A percentile compares a stretch with the other conserved stretches of the same genome.
Evolutionary conservation across 2,113 vertebrate species (phyloP).

Genomic region (Romanogobio albipinnatus): DNA sequence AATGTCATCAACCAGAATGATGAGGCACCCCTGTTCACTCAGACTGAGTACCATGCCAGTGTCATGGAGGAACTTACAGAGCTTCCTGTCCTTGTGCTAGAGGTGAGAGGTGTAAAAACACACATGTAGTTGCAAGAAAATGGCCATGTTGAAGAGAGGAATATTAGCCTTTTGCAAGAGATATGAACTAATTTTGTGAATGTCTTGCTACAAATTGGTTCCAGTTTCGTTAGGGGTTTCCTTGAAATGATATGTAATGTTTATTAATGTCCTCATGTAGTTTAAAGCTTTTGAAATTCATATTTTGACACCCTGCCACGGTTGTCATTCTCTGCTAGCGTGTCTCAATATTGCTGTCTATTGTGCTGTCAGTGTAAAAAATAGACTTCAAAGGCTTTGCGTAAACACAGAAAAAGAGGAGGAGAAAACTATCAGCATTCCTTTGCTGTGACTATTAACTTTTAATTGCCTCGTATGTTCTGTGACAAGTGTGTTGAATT

Average conservation of each 20-base stretch:
- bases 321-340: slow-evolving; percentile 59
- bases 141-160: not conserved
- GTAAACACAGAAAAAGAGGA: slow-evolving; percentile 68
- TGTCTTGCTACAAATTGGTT: slow-evolving; percentile 33
- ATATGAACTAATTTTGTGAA: not conserved
- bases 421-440: slow-evolving; percentile 57
- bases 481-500: slow-evolving; percentile 66
- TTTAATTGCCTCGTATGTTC: slow-evolving; percentile 70
- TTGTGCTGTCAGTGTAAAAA: slow-evolving; percentile 61
- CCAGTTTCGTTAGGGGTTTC: slow-evolving; percentile 34
- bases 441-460: slow-evolving; percentile 67
- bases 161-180: not conserved
- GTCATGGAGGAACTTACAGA: slow-evolving; percentile 82
- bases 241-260: slow-evolving; percentile 54
- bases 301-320: slow-evolving; percentile 57
- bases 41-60: slow-evolving; percentile 79
- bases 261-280: slow-evolving; percentile 63
- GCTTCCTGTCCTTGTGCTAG: slow-evolving; percentile 80
- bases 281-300: slow-evolving; percentile 67
- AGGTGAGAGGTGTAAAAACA: slow-evolving; percentile 71
- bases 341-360: slow-evolving; percentile 62
- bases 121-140: not conserved
- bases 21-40: slow-evolving; percentile 85
- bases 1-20: slow-evolving; percentile 85
- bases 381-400: slow-evolving; percentile 70